Evolutionary conservation across 2,113 vertebrate species (phyloP).

Genomic region (Crotalus viridis): DNA sequence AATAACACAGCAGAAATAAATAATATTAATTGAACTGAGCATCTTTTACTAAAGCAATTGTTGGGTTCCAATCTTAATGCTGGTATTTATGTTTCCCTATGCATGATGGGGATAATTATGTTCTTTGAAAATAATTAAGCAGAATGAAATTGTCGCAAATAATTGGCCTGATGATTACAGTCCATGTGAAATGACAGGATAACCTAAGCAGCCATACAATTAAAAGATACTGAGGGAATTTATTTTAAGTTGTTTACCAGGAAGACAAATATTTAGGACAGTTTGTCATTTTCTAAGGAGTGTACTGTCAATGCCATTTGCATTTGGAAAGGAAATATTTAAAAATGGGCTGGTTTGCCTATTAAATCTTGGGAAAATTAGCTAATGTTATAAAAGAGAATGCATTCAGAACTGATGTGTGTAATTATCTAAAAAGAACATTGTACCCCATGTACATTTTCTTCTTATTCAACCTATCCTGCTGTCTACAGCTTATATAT

Average conservation of each 20-base stretch:
- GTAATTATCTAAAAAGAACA: neutral
- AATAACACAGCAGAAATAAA: conserved; percentile 6
- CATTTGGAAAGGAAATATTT: conserved; percentile 33
- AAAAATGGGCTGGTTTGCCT: conserved; percentile 23
- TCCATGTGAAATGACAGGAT: conserved; percentile 17
- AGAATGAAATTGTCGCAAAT: conserved; percentile 37
- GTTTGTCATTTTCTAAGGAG: neutral
- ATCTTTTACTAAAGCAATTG: conserved; percentile 16
- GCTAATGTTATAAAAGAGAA: neutral
- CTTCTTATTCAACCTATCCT: neutral
- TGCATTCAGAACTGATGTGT: neutral
- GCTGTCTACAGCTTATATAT: neutral
- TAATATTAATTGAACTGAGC: conserved; percentile 22
- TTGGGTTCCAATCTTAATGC: conserved; percentile 15
- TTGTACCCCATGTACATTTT: neutral
- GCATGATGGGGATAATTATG: conserved; percentile 32
- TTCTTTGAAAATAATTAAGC: conserved; percentile 26
- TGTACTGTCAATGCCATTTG: neutral
- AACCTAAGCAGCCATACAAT: conserved; percentile 19
- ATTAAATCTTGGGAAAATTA: conserved; percentile 29
- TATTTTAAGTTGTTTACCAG: neutral
- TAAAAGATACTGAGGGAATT: conserved; percentile 1
- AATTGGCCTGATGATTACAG: conserved; percentile 21
- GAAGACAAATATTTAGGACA: neutral
- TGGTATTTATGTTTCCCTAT: conserved; percentile 30